A percentile compares a stretch with the other conserved stretches of the same genome.
phyloP scores from a whole-genome alignment of 2,888 invertebrate genomes.

The Hermaeophaga mercurialis region DNA sequence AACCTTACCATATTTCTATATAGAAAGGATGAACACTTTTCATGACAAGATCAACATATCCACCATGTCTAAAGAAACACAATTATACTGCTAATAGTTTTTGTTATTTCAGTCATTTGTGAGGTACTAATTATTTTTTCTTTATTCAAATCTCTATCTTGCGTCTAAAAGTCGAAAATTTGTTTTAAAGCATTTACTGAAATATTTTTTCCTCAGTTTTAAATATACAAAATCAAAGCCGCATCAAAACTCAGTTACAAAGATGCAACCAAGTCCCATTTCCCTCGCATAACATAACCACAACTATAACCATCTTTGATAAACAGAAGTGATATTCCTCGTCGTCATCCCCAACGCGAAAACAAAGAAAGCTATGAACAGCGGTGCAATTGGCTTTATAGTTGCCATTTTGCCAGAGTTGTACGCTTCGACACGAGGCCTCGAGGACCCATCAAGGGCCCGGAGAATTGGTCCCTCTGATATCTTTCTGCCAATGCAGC shows the following conservation, averaged over 20 bases:
- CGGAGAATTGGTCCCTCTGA: constrained; percentile 42
- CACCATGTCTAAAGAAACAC: no score
- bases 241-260: background rate
- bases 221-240: constrained; percentile 3
- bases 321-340: constrained; percentile 28
- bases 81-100: no score
- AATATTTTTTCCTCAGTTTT: no score
- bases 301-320: constrained; percentile 28
- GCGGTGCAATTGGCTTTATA: constrained; percentile 49
- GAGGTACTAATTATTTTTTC: no score
- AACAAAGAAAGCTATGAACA: constrained; percentile 39
- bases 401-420: constrained; percentile 29
- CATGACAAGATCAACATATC: no score
- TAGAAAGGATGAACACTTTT: no score
- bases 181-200: no score
- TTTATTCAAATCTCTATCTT: no score
- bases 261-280: constrained; percentile 7
- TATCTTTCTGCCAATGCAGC: constrained; percentile 39
- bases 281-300: constrained; percentile 15
- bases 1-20: no score
- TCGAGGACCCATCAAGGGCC: constrained; percentile 49
- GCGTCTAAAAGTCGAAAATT: no score
- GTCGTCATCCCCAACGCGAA: constrained; percentile 15
- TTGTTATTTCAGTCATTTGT: no score
- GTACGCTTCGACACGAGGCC: constrained; percentile 46